Evolutionary conservation across 92 coral and sea anemone genomes (phyloP).

Genomic region (Palythoa heliodiscus): DNA sequence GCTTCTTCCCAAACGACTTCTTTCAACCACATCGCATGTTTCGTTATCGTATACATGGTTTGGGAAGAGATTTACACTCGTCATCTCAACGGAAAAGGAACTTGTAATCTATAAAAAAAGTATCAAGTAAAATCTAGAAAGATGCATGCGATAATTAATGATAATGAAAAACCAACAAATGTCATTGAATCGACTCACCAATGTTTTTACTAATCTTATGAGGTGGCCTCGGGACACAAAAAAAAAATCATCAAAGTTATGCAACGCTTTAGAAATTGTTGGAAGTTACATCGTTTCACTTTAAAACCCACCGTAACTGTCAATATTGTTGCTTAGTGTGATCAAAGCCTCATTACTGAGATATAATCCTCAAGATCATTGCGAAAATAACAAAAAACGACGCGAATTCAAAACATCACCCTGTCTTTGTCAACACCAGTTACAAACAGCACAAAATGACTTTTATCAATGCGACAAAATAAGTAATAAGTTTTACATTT

Average conservation of each 20-base stretch:
- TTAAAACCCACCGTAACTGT: neutral
- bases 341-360: neutral
- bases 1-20: neutral
- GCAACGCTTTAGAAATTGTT: neutral
- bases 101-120: neutral
- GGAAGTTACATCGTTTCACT: neutral
- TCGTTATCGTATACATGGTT: neutral
- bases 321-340: neutral
- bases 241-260: neutral
- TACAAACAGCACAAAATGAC: neutral
- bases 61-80: neutral
- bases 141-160: conserved; percentile 24
- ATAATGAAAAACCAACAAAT: conserved; percentile 39
- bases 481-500: conserved; percentile 3
- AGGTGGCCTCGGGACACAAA: neutral
- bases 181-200: neutral
- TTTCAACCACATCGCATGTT: neutral
- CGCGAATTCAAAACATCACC: neutral
- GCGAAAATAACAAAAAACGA: neutral
- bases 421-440: neutral
- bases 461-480: neutral
- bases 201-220: conserved; percentile 16
- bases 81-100: neutral
- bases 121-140: neutral
- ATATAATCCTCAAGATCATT: neutral